Evolutionary conservation across 2,113 vertebrate species (phyloP).

Genomic region (Helogale parvula): DNA sequence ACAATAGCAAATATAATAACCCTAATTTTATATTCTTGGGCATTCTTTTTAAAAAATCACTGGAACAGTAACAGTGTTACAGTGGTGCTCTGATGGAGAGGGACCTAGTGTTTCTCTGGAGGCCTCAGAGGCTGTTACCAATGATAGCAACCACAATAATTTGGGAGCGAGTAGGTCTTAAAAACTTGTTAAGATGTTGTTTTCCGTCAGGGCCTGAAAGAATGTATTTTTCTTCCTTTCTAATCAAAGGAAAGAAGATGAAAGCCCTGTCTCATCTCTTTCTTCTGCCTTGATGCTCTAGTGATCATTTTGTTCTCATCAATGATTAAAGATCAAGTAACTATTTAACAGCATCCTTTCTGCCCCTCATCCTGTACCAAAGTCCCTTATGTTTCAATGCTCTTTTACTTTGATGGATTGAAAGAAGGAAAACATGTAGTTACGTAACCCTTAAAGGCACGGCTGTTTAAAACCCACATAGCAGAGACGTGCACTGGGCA

Average conservation of each 20-base stretch:
- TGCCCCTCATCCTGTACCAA: background rate
- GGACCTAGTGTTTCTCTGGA: background rate
- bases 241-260: background rate
- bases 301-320: background rate
- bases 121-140: background rate
- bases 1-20: background rate
- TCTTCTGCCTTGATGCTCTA: background rate
- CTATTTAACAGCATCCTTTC: background rate
- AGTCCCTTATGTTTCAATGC: background rate
- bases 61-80: accelerated
- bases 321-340: background rate
- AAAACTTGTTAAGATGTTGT: background rate
- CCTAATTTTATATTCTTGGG: background rate
- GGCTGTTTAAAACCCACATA: background rate
- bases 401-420: background rate
- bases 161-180: background rate
- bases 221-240: background rate
- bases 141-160: too few species aligned
- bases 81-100: accelerated
- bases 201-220: background rate
- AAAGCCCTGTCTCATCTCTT: background rate
- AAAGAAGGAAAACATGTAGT: background rate
- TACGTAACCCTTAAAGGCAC: background rate
- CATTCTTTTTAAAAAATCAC: background rate
- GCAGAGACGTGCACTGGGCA: background rate